Conservation (phyloP, 2,113 vertebrate genomes). For the Phrynosoma blainvillii region DNA sequence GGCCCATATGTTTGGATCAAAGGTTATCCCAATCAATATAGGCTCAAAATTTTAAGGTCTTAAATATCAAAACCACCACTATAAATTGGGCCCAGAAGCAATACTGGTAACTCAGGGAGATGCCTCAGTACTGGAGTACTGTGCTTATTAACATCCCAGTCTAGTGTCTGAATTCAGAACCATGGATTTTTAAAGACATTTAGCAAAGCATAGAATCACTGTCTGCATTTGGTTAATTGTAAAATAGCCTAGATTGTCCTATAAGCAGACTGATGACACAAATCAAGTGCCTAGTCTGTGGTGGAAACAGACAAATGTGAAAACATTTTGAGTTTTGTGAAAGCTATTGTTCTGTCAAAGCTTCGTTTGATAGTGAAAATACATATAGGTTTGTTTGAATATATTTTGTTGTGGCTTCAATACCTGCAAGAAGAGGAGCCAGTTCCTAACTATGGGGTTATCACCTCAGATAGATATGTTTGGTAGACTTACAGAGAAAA, state of each 20-base stretch:
- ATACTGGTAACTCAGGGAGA: not conserved
- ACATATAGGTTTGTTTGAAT: conserved; percentile 8
- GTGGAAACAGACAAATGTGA: conserved; percentile 10
- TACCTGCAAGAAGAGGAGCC: conserved; percentile 42
- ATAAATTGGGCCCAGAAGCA: not conserved
- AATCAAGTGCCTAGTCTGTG: not conserved
- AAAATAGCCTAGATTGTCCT: conserved; percentile 1
- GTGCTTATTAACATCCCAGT: not conserved
- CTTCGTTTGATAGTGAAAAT: conserved; percentile 41
- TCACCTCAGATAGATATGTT: not conserved
- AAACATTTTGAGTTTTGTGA: conserved; percentile 42
- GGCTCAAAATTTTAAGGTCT: not conserved
- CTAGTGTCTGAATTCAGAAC: not conserved
- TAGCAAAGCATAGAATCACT: not conserved
- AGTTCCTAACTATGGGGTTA: conserved; percentile 20
- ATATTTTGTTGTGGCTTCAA: conserved; percentile 49
- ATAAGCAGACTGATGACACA: not conserved
- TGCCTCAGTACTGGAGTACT: not conserved
- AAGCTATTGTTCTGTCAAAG: conserved; percentile 45
- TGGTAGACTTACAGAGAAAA: conserved; percentile 25
- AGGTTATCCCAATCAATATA: not conserved
- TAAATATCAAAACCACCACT: not conserved
- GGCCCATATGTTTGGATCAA: not conserved
- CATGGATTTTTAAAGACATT: not conserved
- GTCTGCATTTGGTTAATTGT: not conserved